Evolutionary conservation across 2,113 vertebrate genomes (phyloP).

Genomic region (Pithys albifrons): DNA sequence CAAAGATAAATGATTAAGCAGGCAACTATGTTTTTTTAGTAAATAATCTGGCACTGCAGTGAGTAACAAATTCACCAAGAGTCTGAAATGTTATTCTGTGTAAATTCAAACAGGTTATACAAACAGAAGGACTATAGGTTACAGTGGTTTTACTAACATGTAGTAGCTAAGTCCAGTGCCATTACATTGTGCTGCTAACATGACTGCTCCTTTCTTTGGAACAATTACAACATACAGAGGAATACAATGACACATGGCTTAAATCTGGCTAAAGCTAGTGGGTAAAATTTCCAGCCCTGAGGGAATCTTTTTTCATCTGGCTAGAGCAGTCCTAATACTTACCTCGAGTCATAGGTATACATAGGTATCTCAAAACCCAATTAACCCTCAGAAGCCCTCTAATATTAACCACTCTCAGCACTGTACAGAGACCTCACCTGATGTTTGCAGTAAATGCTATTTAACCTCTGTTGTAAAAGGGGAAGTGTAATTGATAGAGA

Average conservation of each 20-base stretch:
- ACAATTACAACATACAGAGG: neutral
- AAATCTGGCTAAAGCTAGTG: neutral
- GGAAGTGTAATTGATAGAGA: neutral
- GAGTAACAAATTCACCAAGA: neutral
- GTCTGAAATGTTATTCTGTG: neutral
- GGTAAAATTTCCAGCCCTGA: neutral
- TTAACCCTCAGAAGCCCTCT: neutral
- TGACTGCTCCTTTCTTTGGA: neutral
- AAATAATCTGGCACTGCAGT: neutral
- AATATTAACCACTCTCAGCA: neutral
- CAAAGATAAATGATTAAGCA: neutral
- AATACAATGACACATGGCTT: neutral
- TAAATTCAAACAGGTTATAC: neutral
- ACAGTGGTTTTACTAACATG: neutral
- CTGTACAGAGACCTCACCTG: neutral
- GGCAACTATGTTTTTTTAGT: neutral
- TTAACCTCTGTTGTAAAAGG: neutral
- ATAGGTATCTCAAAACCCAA: neutral
- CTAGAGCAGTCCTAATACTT: neutral
- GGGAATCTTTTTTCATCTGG: neutral
- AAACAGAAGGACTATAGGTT: neutral
- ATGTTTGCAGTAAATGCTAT: neutral
- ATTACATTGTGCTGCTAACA: accelerated
- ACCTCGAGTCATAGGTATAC: neutral
- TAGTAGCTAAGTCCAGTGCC: neutral